Evolutionary conservation across 2,113 vertebrate genomes (phyloP).

Genomic region (Motacilla tschutschensis): DNA sequence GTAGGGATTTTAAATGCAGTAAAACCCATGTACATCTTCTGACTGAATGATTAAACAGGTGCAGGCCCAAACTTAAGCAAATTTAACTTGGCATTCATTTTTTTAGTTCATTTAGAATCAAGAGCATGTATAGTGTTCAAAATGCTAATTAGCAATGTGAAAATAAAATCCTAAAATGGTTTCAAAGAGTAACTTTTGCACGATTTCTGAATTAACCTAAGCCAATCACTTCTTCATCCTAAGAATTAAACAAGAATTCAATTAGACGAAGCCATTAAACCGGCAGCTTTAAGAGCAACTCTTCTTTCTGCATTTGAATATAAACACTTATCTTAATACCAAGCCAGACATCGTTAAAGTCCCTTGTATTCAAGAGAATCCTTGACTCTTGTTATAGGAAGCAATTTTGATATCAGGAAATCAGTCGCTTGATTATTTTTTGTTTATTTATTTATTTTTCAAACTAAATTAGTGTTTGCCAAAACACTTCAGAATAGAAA

Average conservation of each 20-base stretch:
- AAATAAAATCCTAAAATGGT: constrained; percentile 50
- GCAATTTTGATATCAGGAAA: constrained; percentile 51
- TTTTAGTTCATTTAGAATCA: constrained; percentile 57
- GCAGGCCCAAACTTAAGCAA: constrained; percentile 5
- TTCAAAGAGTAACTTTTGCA: neutral
- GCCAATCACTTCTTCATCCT: constrained; percentile 21
- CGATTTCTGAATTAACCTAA: constrained; percentile 40
- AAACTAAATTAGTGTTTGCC: constrained; percentile 12
- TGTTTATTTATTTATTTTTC: constrained; percentile 32
- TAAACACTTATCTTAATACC: constrained; percentile 42
- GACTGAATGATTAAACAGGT: constrained; percentile 49
- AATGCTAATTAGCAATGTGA: constrained; percentile 34
- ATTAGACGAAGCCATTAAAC: constrained; percentile 45
- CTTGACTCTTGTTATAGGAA: constrained; percentile 42
- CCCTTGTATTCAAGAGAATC: constrained; percentile 41
- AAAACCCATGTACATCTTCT: neutral
- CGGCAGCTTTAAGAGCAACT: constrained; percentile 32
- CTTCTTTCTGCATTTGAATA: constrained; percentile 11
- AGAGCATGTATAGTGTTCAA: constrained; percentile 38
- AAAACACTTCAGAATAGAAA: constrained; percentile 17
- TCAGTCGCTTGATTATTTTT: constrained; percentile 32
- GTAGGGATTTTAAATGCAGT: constrained; percentile 26
- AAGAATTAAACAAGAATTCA: constrained; percentile 64
- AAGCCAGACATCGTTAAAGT: constrained; percentile 16
- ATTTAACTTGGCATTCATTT: constrained; percentile 36